These are phyloP conservation scores for Gouania willdenowi DNA, from an alignment of 2,797 vertebrate genomes.

Conservation along the genomic window DNA sequence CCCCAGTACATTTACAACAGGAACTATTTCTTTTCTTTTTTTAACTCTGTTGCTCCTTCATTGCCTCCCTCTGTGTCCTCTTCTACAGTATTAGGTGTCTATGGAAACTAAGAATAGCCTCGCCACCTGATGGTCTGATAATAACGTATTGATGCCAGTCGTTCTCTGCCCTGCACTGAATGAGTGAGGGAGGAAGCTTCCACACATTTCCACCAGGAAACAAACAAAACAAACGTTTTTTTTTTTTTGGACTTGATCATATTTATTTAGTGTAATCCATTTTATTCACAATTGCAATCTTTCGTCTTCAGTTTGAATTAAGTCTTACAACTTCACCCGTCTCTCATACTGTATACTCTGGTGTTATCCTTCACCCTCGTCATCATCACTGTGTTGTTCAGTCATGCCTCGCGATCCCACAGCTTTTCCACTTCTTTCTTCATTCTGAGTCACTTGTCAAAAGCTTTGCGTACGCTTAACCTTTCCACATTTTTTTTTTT, in stretches of 20 bases:
- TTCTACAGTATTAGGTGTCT: constrained; percentile 26
- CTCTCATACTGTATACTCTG: too few relatives aligned
- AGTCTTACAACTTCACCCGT: too few relatives aligned
- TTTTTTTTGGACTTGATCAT: too few relatives aligned
- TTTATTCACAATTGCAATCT: too few relatives aligned
- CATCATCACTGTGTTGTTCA: constrained; percentile 27
- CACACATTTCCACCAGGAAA: constrained; percentile 20
- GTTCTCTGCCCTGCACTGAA: constrained; percentile 31
- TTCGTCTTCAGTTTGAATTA: too few relatives aligned
- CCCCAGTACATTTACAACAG: too few relatives aligned
- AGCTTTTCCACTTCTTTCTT: constrained; percentile 59
- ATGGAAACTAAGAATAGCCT: constrained; percentile 74
- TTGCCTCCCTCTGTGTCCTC: constrained; percentile 5
- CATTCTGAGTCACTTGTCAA: constrained; percentile 65
- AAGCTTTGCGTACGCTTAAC: constrained; percentile 74
- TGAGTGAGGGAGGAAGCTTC: constrained; percentile 24
- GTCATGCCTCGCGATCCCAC: constrained; percentile 26
- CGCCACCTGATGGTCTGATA: constrained; percentile 72
- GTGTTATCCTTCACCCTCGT: too few relatives aligned
- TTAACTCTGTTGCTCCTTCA: too few relatives aligned
- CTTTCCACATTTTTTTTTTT: constrained; percentile 52
- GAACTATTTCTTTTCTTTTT: too few relatives aligned
- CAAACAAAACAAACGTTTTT: too few relatives aligned
- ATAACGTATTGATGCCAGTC: constrained; percentile 61
- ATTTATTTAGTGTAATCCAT: too few relatives aligned